phyloP scores from a whole-genome alignment of 2,113 vertebrate species.

The Buteo buteo region DNA sequence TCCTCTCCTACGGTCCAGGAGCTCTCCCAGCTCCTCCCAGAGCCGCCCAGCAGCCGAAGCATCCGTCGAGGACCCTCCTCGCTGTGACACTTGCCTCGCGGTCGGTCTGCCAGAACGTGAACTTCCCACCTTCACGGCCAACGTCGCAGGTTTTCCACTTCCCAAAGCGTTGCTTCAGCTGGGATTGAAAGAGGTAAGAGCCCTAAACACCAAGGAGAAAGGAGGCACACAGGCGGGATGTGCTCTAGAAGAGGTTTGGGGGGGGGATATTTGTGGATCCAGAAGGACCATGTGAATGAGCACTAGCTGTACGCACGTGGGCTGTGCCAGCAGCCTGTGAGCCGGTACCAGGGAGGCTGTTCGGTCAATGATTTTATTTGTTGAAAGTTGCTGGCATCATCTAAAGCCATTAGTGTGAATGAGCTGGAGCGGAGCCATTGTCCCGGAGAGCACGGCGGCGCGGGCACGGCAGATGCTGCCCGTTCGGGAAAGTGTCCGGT shows the following conservation, averaged over 20 bases:
- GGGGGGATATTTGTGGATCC: background rate
- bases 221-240: background rate
- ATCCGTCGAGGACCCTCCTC: background rate
- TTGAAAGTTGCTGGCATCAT: background rate
- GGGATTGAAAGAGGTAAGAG: constrained; percentile 27
- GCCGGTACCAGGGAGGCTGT: background rate
- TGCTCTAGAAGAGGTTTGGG: background rate
- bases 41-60: background rate
- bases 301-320: background rate
- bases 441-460: fast-evolving
- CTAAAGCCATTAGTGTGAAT: background rate
- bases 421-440: background rate
- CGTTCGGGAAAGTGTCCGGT: background rate
- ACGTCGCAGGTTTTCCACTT: background rate
- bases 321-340: background rate
- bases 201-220: background rate
- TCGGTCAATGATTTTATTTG: background rate
- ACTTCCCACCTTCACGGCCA: background rate
- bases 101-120: background rate
- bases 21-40: background rate
- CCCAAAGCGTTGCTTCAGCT: background rate
- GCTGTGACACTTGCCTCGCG: background rate
- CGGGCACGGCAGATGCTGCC: background rate
- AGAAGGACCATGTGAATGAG: background rate
- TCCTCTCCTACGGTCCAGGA: background rate